These are phyloP conservation scores for Zoanthus solanderi DNA, from an alignment of 92 coral and sea anemone genomes.

Conservation along the genomic window DNA sequence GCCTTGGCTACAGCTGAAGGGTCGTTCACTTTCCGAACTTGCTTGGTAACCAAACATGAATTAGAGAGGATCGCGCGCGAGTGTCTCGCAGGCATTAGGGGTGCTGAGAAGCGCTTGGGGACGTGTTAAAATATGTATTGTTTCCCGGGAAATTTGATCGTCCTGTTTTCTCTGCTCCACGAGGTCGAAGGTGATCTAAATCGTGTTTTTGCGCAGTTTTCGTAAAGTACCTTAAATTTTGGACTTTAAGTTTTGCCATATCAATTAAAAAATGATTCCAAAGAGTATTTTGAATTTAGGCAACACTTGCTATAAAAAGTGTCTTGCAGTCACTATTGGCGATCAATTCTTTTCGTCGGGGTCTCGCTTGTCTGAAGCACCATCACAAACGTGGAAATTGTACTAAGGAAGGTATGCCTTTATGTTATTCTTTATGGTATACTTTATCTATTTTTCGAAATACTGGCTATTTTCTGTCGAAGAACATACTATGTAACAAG, in stretches of 20 bases:
- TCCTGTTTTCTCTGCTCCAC: background rate
- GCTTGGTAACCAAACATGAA: background rate
- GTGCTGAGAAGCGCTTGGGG: too few species aligned
- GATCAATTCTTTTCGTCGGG: background rate
- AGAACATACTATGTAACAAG: too few species aligned
- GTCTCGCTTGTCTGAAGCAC: background rate
- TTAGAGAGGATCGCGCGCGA: background rate
- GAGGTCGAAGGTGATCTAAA: background rate
- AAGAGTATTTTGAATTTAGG: background rate
- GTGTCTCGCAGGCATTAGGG: background rate
- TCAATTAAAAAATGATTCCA: background rate
- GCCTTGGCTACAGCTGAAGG: too few species aligned
- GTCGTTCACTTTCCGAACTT: background rate
- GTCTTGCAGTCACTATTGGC: background rate
- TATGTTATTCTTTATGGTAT: too few species aligned
- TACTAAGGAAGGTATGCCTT: too few species aligned
- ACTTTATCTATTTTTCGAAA: too few species aligned
- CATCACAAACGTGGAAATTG: background rate
- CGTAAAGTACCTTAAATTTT: background rate
- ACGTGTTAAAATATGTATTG: too few species aligned
- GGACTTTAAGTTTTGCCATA: background rate
- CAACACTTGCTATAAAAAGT: background rate
- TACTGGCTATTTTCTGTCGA: too few species aligned
- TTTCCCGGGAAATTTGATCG: background rate
- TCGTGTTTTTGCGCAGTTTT: background rate